Evolutionary conservation across 1,140 invertebrate genomes (phyloP).

Genomic region (Zophobas atratus): DNA sequence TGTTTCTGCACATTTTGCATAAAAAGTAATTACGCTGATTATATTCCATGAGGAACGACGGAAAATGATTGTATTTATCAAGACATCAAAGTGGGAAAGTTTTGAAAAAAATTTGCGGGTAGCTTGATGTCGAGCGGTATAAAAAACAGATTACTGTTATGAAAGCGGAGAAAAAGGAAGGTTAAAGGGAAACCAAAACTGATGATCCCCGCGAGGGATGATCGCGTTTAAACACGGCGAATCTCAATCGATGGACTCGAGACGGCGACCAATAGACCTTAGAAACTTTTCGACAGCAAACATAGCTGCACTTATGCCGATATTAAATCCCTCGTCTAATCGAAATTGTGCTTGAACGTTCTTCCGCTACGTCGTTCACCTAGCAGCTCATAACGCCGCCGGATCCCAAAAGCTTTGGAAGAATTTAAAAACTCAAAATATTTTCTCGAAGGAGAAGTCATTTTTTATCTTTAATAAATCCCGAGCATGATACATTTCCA

Average conservation of each 20-base stretch:
- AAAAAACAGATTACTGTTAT: constrained; percentile 61
- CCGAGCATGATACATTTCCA: constrained; percentile 45
- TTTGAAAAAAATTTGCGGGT: constrained; percentile 47
- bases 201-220: constrained; percentile 59
- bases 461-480: constrained; percentile 48
- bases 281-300: constrained; percentile 39
- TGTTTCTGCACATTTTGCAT: constrained; percentile 27
- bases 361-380: constrained; percentile 10
- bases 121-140: constrained; percentile 56
- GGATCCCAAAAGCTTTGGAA: constrained; percentile 1
- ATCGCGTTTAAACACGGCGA: constrained; percentile 55
- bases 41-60: constrained; percentile 34
- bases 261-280: constrained; percentile 46
- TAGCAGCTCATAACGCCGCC: constrained; percentile 17
- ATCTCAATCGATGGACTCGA: constrained; percentile 55
- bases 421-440: constrained; percentile 34
- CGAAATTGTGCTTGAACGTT: background rate
- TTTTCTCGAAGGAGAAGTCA: constrained; percentile 30
- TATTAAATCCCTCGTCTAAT: constrained; percentile 43
- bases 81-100: constrained; percentile 53
- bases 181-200: constrained; percentile 58
- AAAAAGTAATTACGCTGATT: constrained; percentile 49
- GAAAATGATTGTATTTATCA: constrained; percentile 51
- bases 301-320: constrained; percentile 46
- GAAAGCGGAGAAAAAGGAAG: constrained; percentile 58